A percentile compares a stretch with the other conserved stretches of the same genome.
These are phyloP conservation scores for Cataglyphis cursor DNA, from an alignment of 2,888 invertebrate species.

Conservation along the genomic window DNA sequence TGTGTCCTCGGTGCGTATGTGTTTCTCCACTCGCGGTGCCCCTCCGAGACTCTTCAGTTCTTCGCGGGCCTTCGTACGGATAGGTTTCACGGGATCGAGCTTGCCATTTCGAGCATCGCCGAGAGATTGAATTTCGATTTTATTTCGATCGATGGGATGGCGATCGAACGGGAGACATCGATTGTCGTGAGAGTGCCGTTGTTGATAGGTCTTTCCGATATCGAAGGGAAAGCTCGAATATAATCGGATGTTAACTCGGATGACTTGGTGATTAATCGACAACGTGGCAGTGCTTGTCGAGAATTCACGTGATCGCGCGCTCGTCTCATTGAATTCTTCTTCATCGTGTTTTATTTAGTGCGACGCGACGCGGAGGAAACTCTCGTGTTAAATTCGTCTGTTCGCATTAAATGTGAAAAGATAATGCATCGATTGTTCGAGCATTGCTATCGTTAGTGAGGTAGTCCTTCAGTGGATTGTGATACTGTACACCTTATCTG, in stretches of 20 bases:
- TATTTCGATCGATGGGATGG: not conserved
- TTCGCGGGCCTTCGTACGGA: slow-evolving; percentile 78
- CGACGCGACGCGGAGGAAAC: not conserved
- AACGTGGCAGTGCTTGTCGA: slow-evolving; percentile 45
- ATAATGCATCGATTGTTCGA: not conserved
- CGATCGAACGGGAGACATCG: not conserved
- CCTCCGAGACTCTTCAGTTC: slow-evolving; percentile 79
- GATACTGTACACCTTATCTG: not conserved
- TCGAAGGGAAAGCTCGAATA: not conserved
- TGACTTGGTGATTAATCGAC: slow-evolving; percentile 31
- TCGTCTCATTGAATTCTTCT: slow-evolving; percentile 9
- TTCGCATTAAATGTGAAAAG: not conserved
- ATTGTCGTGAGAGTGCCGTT: not conserved
- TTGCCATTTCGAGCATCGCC: not conserved
- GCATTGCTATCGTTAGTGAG: not conserved
- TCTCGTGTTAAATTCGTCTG: slow-evolving; percentile 17
- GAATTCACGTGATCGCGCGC: slow-evolving; percentile 36
- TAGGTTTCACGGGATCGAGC: slow-evolving; percentile 53
- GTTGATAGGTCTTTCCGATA: not conserved
- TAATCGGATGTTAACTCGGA: not conserved
- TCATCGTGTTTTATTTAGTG: slow-evolving; percentile 31
- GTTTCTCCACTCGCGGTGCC: slow-evolving; percentile 76
- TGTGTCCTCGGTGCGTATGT: slow-evolving; percentile 79
- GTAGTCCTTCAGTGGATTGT: not conserved
- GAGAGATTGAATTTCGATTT: not conserved